These are phyloP conservation scores for Sparus aurata DNA, from an alignment of 2,797 vertebrate genomes.

Conservation along the genomic window DNA sequence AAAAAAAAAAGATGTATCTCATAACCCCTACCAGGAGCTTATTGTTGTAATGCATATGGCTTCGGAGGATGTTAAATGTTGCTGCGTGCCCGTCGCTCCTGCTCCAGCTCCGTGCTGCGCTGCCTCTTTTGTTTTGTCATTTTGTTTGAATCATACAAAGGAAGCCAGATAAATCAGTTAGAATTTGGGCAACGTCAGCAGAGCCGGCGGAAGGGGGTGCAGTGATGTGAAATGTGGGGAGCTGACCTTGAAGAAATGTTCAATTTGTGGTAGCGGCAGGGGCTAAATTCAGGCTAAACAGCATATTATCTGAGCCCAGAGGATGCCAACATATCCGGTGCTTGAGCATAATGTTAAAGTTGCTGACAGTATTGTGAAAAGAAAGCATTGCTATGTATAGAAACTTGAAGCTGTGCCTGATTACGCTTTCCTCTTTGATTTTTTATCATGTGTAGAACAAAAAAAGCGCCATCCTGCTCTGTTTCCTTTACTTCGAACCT, in stretches of 20 bases:
- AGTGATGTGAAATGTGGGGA: slow-evolving; percentile 55
- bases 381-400: slow-evolving; percentile 8
- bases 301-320: not conserved
- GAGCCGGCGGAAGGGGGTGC: slow-evolving; percentile 36
- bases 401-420: not conserved
- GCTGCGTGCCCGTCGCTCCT: not conserved
- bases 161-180: slow-evolving; percentile 63
- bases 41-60: slow-evolving; percentile 17
- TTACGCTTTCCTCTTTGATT: slow-evolving; percentile 15
- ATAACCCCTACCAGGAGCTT: not conserved
- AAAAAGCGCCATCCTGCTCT: not conserved
- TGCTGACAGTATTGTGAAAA: not conserved
- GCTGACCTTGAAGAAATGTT: slow-evolving; percentile 73
- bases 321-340: slow-evolving; percentile 30
- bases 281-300: slow-evolving; percentile 45
- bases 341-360: slow-evolving; percentile 4
- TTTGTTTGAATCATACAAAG: slow-evolving; percentile 73
- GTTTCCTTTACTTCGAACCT: not conserved
- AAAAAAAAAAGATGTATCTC: slow-evolving; percentile 3
- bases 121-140: slow-evolving; percentile 46
- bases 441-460: slow-evolving; percentile 1
- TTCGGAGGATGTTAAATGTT: slow-evolving; percentile 28
- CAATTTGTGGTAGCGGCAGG: slow-evolving; percentile 45
- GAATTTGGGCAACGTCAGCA: slow-evolving; percentile 69
- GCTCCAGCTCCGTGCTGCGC: slow-evolving; percentile 16